Evolutionary conservation across 2,797 vertebrate species (phyloP).

Genomic region (Sebastes hopkinsi): DNA sequence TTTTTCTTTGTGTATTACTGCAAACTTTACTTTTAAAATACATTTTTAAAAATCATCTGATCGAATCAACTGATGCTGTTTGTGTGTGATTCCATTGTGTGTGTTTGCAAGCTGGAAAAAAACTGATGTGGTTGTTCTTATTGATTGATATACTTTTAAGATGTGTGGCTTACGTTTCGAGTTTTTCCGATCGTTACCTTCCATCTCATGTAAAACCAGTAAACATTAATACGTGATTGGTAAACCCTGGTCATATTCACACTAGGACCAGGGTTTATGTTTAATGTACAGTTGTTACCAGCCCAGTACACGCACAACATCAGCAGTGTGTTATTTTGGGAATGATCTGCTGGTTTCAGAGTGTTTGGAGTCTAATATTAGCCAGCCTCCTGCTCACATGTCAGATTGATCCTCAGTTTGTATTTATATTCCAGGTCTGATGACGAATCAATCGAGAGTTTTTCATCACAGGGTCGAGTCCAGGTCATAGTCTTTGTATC

Average conservation of each 20-base stretch:
- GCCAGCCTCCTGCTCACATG: constrained; percentile 24
- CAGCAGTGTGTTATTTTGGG: constrained; percentile 22
- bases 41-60: background rate
- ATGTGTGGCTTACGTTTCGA: too few species aligned
- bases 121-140: too few species aligned
- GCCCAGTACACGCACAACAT: background rate
- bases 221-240: too few species aligned
- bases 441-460: background rate
- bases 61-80: too few species aligned
- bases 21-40: background rate
- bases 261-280: background rate
- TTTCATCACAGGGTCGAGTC: background rate
- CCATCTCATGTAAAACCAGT: too few species aligned
- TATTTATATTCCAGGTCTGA: constrained; percentile 27
- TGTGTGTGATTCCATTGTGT: too few species aligned
- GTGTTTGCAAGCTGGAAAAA: too few species aligned
- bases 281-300: background rate
- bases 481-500: background rate
- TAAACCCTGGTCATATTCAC: too few species aligned
- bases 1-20: background rate
- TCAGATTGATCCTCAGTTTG: constrained; percentile 27
- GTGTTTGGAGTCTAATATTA: constrained; percentile 39
- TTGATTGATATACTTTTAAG: too few species aligned
- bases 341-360: constrained; percentile 13
- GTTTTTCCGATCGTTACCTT: too few species aligned